Base-by-base conservation (phyloP, 2,888 invertebrate species). In the Meta bourneti region DNA sequence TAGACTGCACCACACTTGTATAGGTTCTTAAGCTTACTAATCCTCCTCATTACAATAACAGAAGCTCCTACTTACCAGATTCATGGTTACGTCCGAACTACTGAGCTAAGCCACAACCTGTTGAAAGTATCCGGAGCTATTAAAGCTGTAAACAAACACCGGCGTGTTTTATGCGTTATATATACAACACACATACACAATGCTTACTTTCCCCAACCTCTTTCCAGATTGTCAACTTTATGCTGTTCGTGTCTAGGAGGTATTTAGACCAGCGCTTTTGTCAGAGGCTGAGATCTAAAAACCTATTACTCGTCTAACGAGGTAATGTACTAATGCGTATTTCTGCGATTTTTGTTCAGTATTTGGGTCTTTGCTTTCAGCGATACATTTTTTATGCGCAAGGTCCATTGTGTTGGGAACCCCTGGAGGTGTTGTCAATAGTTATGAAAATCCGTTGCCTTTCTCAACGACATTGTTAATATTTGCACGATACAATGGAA, bases 221-320 rank as follows among this genome's bases (percentile, higher is more conserved):
- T 69, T 85, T 84, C 80, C 75, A 49, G 81, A 90, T 81, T 85
- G 90, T 85, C 85, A 80, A 81, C 78, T 72, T 54, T 34, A 34
- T 52, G 82, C 51, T 71, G 75, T 84, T 90, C 81, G 85, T 81
- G 90, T 85, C 79, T 75, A 19, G 20, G 20, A 49, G 75, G 90
- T 81, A 90, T 90, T 86, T 90, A 80, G 90, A 90, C 16, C 90
- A 34, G 80, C 49, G 69, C 72, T 89, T 89, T 89, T 80, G 82
- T 89, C 82, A 72, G 75, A 16, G 79, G 79, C 54, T 48, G 51
- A 71, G 74, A 81, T 88, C 88, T 74, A 75, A 83, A 70, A 81
- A 90, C 77, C 90, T 54, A 81, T 85, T 90, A 80, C 69, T 70
- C 75, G 82, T 75, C 52, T 89, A 89, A 89, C 82, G 89, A 89